Evolutionary conservation across 1,140 invertebrate species (phyloP).

Genomic region (Ganaspis sp.): DNA sequence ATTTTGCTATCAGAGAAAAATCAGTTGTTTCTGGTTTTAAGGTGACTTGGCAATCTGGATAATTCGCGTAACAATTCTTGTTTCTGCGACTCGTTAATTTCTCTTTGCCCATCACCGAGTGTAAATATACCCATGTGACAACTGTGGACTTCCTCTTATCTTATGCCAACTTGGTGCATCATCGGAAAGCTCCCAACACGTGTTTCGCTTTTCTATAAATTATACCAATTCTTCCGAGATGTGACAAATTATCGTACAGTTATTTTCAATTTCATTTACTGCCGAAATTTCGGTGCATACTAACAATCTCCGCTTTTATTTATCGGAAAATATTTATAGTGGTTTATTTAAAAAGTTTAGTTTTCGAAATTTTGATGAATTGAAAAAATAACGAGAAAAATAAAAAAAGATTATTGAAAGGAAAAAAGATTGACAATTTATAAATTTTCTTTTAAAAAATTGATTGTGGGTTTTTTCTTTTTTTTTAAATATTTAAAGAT

Average conservation of each 20-base stretch:
- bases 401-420: too few species aligned
- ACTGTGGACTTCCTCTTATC: slow-evolving; percentile 46
- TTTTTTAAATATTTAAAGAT: too few species aligned
- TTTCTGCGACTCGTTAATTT: slow-evolving; percentile 34
- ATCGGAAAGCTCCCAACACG: slow-evolving; percentile 50
- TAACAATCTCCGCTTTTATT: too few species aligned
- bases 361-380: too few species aligned
- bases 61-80: slow-evolving; percentile 18
- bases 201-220: slow-evolving; percentile 34
- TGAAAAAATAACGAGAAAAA: too few species aligned
- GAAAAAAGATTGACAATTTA: too few species aligned
- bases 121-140: slow-evolving; percentile 55
- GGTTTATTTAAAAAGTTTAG: too few species aligned
- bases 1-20: background rate
- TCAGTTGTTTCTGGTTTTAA: background rate
- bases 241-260: background rate
- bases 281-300: too few species aligned
- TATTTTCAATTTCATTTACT: background rate
- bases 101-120: slow-evolving; percentile 8
- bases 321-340: too few species aligned
- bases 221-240: background rate
- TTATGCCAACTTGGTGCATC: slow-evolving; percentile 50
- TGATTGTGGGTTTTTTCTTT: too few species aligned
- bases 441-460: too few species aligned
- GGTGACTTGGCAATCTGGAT: background rate